phyloP scores from a whole-genome alignment of 2,797 vertebrate genomes.

The Pelodytes ibericus region DNA sequence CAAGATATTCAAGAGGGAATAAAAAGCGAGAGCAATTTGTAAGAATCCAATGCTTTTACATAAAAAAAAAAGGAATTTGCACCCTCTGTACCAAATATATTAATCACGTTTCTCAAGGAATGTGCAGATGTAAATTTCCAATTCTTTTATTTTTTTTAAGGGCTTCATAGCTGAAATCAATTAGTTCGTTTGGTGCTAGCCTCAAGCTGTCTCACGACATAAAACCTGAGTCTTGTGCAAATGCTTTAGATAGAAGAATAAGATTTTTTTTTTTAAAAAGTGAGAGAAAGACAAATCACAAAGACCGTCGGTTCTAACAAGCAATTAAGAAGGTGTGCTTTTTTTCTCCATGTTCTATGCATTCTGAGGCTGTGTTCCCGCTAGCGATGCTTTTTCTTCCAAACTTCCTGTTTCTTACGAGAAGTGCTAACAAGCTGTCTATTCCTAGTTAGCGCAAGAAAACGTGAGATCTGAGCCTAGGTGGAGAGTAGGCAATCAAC shows the following conservation, averaged over 20 bases:
- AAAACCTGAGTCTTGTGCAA: constrained; percentile 68
- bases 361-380: constrained; percentile 65
- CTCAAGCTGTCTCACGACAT: constrained; percentile 69
- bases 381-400: constrained; percentile 71
- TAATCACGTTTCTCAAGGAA: constrained; percentile 70
- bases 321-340: constrained; percentile 74
- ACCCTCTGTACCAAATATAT: constrained; percentile 70
- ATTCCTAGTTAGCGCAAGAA: constrained; percentile 61
- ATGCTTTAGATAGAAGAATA: constrained; percentile 63
- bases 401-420: constrained; percentile 72
- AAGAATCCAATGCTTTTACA: constrained; percentile 64
- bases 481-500: too few species aligned
- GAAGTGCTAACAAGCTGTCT: constrained; percentile 69
- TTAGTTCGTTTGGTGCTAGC: constrained; percentile 72
- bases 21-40: constrained; percentile 52
- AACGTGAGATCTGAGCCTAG: constrained; percentile 55
- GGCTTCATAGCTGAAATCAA: constrained; percentile 67
- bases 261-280: too few species aligned
- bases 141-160: constrained; percentile 60
- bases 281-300: constrained; percentile 62
- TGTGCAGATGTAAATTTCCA: constrained; percentile 67
- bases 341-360: constrained; percentile 68
- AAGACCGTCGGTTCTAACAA: constrained; percentile 72
- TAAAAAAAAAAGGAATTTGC: constrained; percentile 70
- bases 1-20: constrained; percentile 63